Conservation (phyloP, 2,888 invertebrate species). For the Timandra comae region DNA sequence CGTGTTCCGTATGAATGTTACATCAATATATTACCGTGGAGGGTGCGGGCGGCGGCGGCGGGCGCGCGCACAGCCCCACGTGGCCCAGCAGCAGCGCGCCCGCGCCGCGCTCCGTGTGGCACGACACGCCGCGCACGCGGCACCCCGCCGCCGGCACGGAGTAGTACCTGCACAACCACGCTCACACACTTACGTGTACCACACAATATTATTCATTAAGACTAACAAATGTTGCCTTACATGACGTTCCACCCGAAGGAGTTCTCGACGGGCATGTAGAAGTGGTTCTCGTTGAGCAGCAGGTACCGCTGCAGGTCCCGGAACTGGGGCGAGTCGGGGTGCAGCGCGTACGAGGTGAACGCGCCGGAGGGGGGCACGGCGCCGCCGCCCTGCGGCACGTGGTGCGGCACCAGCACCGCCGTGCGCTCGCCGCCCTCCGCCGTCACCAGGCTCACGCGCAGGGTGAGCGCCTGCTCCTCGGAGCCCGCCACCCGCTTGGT, state of each 20-base stretch:
- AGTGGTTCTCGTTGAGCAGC: slow-evolving; percentile 46
- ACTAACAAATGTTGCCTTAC: slow-evolving; percentile 38
- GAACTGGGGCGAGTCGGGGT: slow-evolving; percentile 19
- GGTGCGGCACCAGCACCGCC: slow-evolving; percentile 36
- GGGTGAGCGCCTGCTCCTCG: slow-evolving; percentile 41
- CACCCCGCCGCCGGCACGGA: slow-evolving; percentile 28
- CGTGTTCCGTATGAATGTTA: too few species aligned
- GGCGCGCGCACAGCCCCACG: slow-evolving; percentile 39
- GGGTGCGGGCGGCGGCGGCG: neutral
- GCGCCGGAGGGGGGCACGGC: slow-evolving; percentile 8
- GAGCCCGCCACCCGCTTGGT: slow-evolving; percentile 38
- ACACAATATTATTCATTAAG: too few species aligned
- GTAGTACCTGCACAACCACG: slow-evolving; percentile 48
- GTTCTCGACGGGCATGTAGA: slow-evolving; percentile 59
- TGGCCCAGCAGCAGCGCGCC: slow-evolving; percentile 54
- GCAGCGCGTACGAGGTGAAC: slow-evolving; percentile 26
- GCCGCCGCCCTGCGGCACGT: slow-evolving; percentile 10
- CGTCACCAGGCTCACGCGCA: slow-evolving; percentile 31
- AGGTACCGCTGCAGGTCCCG: slow-evolving; percentile 42
- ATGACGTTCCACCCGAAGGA: slow-evolving; percentile 54
- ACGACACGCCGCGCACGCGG: slow-evolving; percentile 37
- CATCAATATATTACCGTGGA: too few species aligned
- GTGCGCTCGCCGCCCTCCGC: slow-evolving; percentile 10
- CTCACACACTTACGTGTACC: too few species aligned
- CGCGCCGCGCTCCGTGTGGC: slow-evolving; percentile 30